phyloP scores from a whole-genome alignment of 2,113 vertebrate species.

The Baryphthengus martii region DNA sequence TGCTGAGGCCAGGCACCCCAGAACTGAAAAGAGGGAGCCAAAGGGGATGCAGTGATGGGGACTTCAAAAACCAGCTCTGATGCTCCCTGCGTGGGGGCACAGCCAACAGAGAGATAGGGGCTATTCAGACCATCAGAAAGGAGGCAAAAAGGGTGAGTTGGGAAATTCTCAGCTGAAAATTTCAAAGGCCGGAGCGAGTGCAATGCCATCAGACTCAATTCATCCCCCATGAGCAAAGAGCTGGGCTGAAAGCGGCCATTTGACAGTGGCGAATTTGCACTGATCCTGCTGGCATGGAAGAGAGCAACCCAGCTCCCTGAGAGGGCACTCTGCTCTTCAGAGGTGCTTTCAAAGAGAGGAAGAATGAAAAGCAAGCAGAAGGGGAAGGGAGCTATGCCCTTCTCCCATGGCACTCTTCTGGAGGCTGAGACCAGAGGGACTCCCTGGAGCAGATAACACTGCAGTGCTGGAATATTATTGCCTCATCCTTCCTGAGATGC shows the following conservation, averaged over 20 bases:
- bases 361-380: neutral
- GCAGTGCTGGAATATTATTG: neutral
- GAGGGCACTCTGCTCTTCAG: neutral
- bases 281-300: neutral
- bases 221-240: neutral
- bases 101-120: neutral
- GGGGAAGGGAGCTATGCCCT: accelerated
- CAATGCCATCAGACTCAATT: accelerated
- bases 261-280: neutral
- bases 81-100: accelerated
- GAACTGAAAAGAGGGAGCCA: neutral
- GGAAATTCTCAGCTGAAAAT: neutral
- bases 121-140: accelerated
- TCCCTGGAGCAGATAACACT: neutral
- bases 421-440: neutral
- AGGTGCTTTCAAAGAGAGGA: neutral
- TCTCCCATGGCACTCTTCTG: neutral
- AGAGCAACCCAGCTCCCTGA: neutral
- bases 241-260: neutral
- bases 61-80: neutral
- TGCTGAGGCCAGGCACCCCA: neutral
- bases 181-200: neutral
- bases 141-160: neutral
- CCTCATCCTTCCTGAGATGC: neutral
- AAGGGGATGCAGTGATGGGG: neutral